A percentile compares a stretch with the other conserved stretches of the same genome.
phyloP scores from a whole-genome alignment of 2,888 invertebrate species.

The Shargacucullia verbasci region DNA sequence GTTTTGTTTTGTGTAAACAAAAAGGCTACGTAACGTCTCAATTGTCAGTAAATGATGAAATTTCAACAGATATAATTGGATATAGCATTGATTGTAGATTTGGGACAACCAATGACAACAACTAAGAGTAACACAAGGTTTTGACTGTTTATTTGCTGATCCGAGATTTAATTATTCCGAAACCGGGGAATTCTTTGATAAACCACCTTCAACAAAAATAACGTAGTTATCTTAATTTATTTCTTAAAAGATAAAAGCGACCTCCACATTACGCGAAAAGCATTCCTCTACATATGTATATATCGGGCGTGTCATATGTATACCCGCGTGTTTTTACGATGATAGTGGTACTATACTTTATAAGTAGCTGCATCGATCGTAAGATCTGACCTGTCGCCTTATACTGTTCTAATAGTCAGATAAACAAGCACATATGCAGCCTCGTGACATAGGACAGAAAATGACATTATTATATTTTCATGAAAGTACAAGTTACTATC shows the following conservation, averaged over 20 bases:
- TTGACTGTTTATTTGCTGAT: no score
- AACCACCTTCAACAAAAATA: slow-evolving; percentile 12
- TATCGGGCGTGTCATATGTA: slow-evolving; percentile 31
- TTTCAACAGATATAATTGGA: no score
- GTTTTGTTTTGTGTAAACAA: slow-evolving; percentile 6
- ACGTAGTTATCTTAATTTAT: slow-evolving; percentile 7
- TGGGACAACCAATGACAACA: no score
- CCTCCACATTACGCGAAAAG: neutral
- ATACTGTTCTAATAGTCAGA: slow-evolving; percentile 9
- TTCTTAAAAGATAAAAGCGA: neutral
- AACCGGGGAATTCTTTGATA: no score
- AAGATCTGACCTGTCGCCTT: slow-evolving; percentile 38
- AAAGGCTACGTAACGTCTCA: no score
- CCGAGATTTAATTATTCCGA: no score
- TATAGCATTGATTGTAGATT: no score
- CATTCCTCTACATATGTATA: slow-evolving; percentile 11
- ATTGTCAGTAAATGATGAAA: no score
- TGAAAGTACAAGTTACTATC: slow-evolving; percentile 7
- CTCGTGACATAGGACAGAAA: slow-evolving; percentile 17
- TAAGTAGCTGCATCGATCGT: slow-evolving; percentile 29
- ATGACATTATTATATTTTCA: slow-evolving; percentile 27
- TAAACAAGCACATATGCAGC: slow-evolving; percentile 23
- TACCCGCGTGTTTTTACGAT: slow-evolving; percentile 30
- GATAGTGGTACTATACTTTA: slow-evolving; percentile 42
- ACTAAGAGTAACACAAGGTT: no score